Evolutionary conservation across 2,113 vertebrate genomes (phyloP).

Genomic region (Alosa alosa): DNA sequence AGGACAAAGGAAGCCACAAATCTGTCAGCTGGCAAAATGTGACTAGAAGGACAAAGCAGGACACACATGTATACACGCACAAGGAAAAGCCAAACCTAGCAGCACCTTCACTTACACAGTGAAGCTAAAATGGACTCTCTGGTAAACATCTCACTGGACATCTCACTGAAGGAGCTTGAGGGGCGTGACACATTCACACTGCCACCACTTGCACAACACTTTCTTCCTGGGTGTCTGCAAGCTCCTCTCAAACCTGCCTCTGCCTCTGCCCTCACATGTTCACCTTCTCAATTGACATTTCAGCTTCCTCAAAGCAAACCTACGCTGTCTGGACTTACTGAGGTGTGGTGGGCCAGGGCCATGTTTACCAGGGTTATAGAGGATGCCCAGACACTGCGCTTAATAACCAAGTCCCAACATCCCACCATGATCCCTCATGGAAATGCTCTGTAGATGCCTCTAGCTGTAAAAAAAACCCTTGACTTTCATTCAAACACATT

Average conservation of each 20-base stretch:
- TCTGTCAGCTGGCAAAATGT: conserved; percentile 22
- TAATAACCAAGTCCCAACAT: not conserved
- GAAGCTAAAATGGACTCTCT: not conserved
- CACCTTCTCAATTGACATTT: not conserved
- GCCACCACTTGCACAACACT: not conserved
- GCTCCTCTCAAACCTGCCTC: not conserved
- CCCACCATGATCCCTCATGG: not conserved
- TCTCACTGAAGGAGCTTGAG: not conserved
- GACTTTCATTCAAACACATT: not conserved
- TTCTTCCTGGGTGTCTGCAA: not conserved
- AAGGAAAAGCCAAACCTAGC: not conserved
- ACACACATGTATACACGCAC: no score
- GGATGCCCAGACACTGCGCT: not conserved
- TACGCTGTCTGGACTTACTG: not conserved
- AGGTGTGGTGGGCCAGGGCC: no score
- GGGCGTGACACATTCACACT: not conserved
- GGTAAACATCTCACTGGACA: not conserved
- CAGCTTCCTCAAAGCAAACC: not conserved
- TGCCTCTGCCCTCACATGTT: not conserved
- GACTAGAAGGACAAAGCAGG: not conserved
- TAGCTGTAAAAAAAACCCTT: not conserved
- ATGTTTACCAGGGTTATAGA: not conserved
- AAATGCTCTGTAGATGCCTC: not conserved
- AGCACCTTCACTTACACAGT: not conserved
- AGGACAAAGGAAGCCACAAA: not conserved